Conservation (phyloP, 2,797 vertebrate genomes). For the Sebastolobus alascanus region DNA sequence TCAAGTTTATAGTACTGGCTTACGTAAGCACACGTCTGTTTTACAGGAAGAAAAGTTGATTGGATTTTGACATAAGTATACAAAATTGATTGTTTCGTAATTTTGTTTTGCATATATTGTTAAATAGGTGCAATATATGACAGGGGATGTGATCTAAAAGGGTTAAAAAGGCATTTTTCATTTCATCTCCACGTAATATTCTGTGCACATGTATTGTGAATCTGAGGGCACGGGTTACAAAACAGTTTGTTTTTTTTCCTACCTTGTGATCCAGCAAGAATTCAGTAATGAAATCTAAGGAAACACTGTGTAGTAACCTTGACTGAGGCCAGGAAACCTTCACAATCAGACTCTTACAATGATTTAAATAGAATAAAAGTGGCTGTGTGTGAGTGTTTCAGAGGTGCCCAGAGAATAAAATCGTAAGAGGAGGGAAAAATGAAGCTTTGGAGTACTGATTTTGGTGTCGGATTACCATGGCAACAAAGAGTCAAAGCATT, state of each 20-base stretch:
- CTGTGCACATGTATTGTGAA: neutral
- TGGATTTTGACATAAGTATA: no score
- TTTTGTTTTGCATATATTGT: no score
- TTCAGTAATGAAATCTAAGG: no score
- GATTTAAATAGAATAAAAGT: neutral
- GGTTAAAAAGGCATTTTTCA: no score
- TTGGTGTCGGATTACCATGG: conserved; percentile 26
- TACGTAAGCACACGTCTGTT: no score
- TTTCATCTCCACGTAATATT: neutral
- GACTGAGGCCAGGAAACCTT: neutral
- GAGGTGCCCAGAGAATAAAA: neutral
- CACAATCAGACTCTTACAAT: neutral
- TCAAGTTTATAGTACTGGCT: no score
- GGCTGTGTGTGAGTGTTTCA: neutral
- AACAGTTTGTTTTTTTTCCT: neutral
- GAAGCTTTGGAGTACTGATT: neutral
- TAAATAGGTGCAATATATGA: no score
- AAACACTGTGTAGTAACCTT: neutral
- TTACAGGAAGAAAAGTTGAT: no score
- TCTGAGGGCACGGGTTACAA: no score
- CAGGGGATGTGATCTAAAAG: no score
- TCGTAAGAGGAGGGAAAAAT: neutral
- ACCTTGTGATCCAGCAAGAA: neutral
- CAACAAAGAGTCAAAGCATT: conserved; percentile 38
- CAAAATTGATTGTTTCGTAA: no score